phyloP scores from a whole-genome alignment of 2,797 vertebrate species.

The Chelonia mydas region DNA sequence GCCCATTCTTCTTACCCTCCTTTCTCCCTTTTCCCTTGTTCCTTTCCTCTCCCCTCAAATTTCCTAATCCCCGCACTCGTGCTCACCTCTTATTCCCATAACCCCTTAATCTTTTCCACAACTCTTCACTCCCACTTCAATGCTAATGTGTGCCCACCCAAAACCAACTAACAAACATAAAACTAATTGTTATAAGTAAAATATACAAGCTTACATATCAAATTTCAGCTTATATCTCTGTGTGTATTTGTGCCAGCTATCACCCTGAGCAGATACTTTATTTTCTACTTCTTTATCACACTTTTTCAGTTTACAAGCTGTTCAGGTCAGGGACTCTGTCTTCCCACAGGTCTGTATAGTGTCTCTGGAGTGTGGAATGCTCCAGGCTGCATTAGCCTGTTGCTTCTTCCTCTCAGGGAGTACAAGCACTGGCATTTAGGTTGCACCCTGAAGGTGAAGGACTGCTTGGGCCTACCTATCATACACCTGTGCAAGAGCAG shows the following conservation, averaged over 20 bases:
- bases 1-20: not conserved
- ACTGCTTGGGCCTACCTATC: not conserved
- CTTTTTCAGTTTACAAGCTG: not conserved
- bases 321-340: not conserved
- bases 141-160: not conserved
- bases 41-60: not conserved
- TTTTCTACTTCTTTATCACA: not conserved
- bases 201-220: constrained; percentile 28
- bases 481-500: not conserved
- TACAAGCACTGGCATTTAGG: not conserved
- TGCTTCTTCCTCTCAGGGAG: not conserved
- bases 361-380: not conserved
- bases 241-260: not conserved
- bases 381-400: not conserved
- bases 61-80: constrained; percentile 2
- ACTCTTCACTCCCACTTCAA: constrained; percentile 16
- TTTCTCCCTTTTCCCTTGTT: not conserved
- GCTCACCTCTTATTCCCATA: constrained; percentile 17
- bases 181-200: constrained; percentile 30
- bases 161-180: not conserved
- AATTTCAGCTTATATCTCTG: not conserved
- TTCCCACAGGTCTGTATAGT: not conserved
- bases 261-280: not conserved
- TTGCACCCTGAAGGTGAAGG: not conserved
- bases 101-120: not conserved